Conservation (phyloP, 2,888 invertebrate genomes). For the Deilephila porcellus region DNA sequence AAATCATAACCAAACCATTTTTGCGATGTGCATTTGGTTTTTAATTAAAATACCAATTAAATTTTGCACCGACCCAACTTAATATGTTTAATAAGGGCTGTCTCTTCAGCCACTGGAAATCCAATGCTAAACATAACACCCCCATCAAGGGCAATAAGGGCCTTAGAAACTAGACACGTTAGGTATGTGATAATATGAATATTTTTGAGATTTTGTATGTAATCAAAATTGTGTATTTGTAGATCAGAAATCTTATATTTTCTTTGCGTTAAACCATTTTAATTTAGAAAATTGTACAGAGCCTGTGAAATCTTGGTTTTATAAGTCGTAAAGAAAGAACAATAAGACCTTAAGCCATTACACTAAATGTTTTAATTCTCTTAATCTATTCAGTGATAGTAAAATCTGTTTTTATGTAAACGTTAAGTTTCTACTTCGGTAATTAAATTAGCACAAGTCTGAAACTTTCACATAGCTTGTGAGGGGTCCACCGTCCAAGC, state of each 20-base stretch:
- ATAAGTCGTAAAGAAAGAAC: constrained; percentile 12
- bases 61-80: no score
- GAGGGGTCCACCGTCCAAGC: not conserved
- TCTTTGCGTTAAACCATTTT: not conserved
- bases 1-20: no score
- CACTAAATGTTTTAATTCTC: constrained; percentile 24
- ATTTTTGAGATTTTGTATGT: no score
- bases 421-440: not conserved
- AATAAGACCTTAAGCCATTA: constrained; percentile 10
- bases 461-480: not conserved
- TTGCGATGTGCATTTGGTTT: no score
- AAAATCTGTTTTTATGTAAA: constrained; percentile 10
- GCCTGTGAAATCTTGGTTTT: not conserved
- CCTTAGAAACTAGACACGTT: no score
- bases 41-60: no score
- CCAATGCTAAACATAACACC: no score
- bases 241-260: not conserved
- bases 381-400: not conserved
- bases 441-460: not conserved
- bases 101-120: no score
- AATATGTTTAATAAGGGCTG: no score
- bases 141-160: no score
- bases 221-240: no score
- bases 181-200: no score
- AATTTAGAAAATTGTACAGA: not conserved